Percentiles rank a stretch among this genome's conserved stretches.
These are phyloP conservation scores for Drosophila kikkawai DNA, from an alignment of 1,140 invertebrate genomes.

Conservation along the genomic window DNA sequence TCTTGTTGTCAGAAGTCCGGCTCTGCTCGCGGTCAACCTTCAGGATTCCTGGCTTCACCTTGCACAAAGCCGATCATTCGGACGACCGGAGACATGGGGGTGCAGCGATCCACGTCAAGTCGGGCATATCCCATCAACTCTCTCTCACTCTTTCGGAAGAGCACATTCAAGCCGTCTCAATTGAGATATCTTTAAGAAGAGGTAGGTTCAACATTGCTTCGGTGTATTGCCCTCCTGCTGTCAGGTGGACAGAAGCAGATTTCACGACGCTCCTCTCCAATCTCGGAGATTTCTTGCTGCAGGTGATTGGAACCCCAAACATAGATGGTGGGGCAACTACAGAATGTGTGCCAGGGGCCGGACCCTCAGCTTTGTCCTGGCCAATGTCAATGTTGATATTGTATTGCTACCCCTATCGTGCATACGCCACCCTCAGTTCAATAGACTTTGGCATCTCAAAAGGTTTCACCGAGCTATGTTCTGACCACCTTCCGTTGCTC, in stretches of 20 bases:
- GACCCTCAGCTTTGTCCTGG: constrained; percentile 10
- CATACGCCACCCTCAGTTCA: constrained; percentile 13
- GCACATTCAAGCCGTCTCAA: neutral
- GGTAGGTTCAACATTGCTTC: neutral
- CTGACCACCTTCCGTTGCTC: constrained; percentile 2
- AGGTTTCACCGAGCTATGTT: constrained; percentile 3
- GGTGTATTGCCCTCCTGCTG: no score
- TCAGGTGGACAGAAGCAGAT: no score
- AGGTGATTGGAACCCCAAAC: neutral
- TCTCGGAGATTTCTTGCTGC: neutral
- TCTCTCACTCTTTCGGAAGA: neutral
- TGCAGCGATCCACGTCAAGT: neutral
- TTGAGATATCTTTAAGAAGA: neutral
- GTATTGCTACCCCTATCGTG: constrained; percentile 17
- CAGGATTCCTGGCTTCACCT: neutral
- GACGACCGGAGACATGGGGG: neutral
- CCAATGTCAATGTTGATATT: constrained; percentile 7
- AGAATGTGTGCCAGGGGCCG: constrained; percentile 15
- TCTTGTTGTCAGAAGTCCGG: no score
- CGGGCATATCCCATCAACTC: neutral
- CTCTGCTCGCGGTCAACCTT: neutral
- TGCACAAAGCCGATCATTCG: neutral
- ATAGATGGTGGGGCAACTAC: constrained; percentile 22
- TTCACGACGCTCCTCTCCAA: neutral
- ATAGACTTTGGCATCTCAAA: constrained; percentile 33